Base-by-base conservation (phyloP, 1,140 invertebrate genomes). In the Cepaea nemoralis region DNA sequence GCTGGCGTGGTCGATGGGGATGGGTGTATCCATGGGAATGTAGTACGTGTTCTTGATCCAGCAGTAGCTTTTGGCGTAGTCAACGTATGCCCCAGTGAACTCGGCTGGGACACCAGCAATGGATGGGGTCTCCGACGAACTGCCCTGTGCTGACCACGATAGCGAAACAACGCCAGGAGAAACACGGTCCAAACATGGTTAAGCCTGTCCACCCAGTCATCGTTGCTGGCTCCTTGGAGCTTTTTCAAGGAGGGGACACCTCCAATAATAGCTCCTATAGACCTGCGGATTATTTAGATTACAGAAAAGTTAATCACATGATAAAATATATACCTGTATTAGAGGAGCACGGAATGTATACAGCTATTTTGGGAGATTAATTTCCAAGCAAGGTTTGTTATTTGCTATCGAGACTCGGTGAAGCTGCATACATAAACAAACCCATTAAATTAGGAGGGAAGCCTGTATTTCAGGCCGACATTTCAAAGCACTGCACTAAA, bases 61-160 rank as follows among this genome's bases (percentile, higher is more conserved):
- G 82, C 88, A 89, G 81, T 86, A 85, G 59, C 82, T 82, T 63
- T 89, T 87, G 45, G 88, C 79, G 35, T 87, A 87, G 63, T 85
- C 83, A 14, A 86, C 84, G 59, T 82, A 86, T 10, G 84, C 82
- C 2, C 82, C 75, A 14, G 85, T 83, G 59, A 83, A 85, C 78
- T 90, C 89, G 16, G 88, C 90, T 14, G 90, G n/a, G 90, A 48
- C 85, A 85, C 91, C 91, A 92, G 85, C 91, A 92, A 77, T 91
- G 88, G 37, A 92, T 91, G 1, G 91, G 90, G 76, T 92, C 90
- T 12, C 91, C 91, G 0, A 91, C 90, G 71, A 90, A 91, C 81
- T 91, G 89, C 0, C 85, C 83, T 0, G 89, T 88, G n/a, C 85
- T 86, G 69, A 90, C 85, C 0, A 90, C 84, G 50, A 89, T 85